Evolutionary conservation across 2,113 vertebrate species (phyloP), one percentile per base, ranked within the genome.

Genomic region (Notarius lentiginosus): DNA sequence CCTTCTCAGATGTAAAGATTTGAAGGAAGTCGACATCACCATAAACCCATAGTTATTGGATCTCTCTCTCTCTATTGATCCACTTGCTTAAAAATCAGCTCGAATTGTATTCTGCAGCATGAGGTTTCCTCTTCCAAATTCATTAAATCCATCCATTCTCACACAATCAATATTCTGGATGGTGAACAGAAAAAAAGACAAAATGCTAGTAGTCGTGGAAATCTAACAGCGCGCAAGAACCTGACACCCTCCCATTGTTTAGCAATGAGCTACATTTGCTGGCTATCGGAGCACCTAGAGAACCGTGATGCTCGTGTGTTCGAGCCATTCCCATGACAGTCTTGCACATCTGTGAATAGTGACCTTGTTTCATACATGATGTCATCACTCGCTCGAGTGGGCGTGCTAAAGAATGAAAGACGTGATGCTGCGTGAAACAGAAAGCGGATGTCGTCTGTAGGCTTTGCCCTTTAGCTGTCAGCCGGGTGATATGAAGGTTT

Each of bases 91-190:
- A 14, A 86, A 90, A 63, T 86, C 75, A 83, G 83, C 83, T 87
- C 86, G n/a, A 84, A 58, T 76, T 49, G 66, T 55, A 82, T 4
- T 88, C 82, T 85, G 85, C 58, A 55, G 72, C 75, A 49, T 79
- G 41, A 76, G 47, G 79, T n/a, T 41, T 58, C 66, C 61, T 83
- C 18, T 86, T 58, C 87, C 77, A 80, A 88, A 90, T 79, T 88
- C 89, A 89, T 89, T 89, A 83, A 79, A 79, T 56, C 76, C 92
- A 92, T 92, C 91, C 77, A 89, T 93, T 87, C 81, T 49, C 61
- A 30, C 68, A 63, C 88, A 86, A 91, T 92, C 90, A 89, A 91
- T 88, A 89, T 88, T 91, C 89, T 86, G 91, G 82, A 81, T 80
- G 49, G 47, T 65, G 60, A 84, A 86, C 53, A 56, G 60, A 82